Percentiles rank a stretch among this genome's conserved stretches.
These are phyloP conservation scores for Nomada hirtipes DNA, from an alignment of 2,888 invertebrate species.

Conservation along the genomic window DNA sequence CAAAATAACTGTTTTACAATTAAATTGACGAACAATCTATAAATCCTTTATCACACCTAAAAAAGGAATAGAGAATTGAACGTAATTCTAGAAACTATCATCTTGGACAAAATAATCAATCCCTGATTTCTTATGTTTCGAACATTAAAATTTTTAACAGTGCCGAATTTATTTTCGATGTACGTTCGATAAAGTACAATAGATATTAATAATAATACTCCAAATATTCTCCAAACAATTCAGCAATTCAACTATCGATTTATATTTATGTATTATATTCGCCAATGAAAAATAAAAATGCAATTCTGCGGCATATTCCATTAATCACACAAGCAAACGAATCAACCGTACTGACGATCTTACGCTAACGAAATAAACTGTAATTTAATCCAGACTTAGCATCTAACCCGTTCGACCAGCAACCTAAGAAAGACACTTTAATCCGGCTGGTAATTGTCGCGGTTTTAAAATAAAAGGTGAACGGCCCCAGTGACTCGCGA, in stretches of 20 bases:
- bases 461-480: constrained; percentile 41
- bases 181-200: too few relatives aligned
- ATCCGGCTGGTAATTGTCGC: constrained; percentile 36
- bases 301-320: neutral
- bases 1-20: too few relatives aligned
- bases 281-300: neutral
- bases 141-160: too few relatives aligned
- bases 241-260: neutral
- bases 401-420: constrained; percentile 14
- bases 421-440: constrained; percentile 5
- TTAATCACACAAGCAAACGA: neutral
- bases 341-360: constrained; percentile 9
- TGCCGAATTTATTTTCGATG: too few relatives aligned
- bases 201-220: too few relatives aligned
- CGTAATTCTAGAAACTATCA: too few relatives aligned
- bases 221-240: too few relatives aligned
- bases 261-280: neutral
- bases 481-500: neutral
- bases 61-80: too few relatives aligned
- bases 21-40: too few relatives aligned
- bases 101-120: too few relatives aligned
- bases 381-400: constrained; percentile 42
- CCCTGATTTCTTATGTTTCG: too few relatives aligned
- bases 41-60: too few relatives aligned
- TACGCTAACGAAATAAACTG: constrained; percentile 31